These are phyloP conservation scores for Leptinotarsa haldemani DNA, from an alignment of 2,888 invertebrate species.

Conservation along the genomic window DNA sequence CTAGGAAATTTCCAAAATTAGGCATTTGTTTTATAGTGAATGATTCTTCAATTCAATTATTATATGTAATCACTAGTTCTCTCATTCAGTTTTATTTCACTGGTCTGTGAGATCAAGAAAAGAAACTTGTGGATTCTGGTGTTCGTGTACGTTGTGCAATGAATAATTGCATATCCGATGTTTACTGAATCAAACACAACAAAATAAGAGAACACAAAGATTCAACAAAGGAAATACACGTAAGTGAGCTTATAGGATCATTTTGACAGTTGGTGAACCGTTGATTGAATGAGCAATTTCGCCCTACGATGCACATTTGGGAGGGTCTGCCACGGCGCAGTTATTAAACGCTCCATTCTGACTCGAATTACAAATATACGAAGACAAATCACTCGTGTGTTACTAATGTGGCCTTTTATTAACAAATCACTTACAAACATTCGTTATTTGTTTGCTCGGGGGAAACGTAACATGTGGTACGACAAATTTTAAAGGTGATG, in stretches of 20 bases:
- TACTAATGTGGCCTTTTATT: slow-evolving; percentile 47
- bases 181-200: slow-evolving; percentile 38
- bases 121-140: neutral
- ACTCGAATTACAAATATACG: slow-evolving; percentile 52
- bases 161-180: slow-evolving; percentile 24
- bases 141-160: slow-evolving; percentile 9
- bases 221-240: slow-evolving; percentile 47
- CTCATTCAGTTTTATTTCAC: neutral
- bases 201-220: slow-evolving; percentile 43
- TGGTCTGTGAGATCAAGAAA: neutral
- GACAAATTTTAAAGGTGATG: slow-evolving; percentile 20
- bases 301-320: slow-evolving; percentile 60
- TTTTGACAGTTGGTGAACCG: slow-evolving; percentile 63
- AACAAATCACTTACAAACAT: slow-evolving; percentile 45
- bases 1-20: too few relatives aligned
- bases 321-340: slow-evolving; percentile 50
- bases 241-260: slow-evolving; percentile 51
- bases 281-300: slow-evolving; percentile 63
- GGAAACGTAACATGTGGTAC: slow-evolving; percentile 27
- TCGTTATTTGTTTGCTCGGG: slow-evolving; percentile 44
- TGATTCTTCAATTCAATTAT: too few relatives aligned
- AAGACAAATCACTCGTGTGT: slow-evolving; percentile 48
- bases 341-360: slow-evolving; percentile 55
- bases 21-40: too few relatives aligned
- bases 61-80: too few relatives aligned